Evolutionary conservation across 2,113 vertebrate genomes (phyloP), one percentile per base, ranked within the genome.

Genomic region (Canis aureus): DNA sequence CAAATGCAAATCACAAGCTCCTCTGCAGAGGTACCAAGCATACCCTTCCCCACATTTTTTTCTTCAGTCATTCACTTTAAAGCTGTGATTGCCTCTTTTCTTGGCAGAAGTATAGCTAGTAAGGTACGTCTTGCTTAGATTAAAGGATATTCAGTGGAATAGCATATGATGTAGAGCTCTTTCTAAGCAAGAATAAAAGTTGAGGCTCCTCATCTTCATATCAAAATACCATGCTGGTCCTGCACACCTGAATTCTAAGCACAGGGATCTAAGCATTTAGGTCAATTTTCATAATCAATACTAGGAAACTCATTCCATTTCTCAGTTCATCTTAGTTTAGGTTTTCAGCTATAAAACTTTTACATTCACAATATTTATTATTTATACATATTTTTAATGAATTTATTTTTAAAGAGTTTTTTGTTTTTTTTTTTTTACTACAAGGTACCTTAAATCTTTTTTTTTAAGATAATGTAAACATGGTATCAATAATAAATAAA

Each of bases 241-340:
- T 78, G 76, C 3, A 74, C 12, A 23, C 20, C 27, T 79, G 23
- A 92, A 69, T 74, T 86, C 71, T 88, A 32, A 87, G 53, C 66
- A 35, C 23, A 32, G 43, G 53, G 12, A 78, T 71, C 17, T 49
- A 79, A 87, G 62, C 35, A 6, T 53, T 76, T 49, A 89, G 9
- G 5, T 60, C 55, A 69, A 25, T 88, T 93, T 95, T 83, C 81
- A 79, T 80, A 60, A 51, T 84, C 69, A 49, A 23, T 55, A 8
- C 73, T 43, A 79, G 84, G 87, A 96, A 83, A 95, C 5, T 38
- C 29, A 71, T 53, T 53, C 60, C 32, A 23, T 82, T 79, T 93
- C 29, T 95, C 84, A 73, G 81, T 95, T 96, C 62, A 53, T 86
- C 8, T 96, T 66, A 29, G n/a, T 43, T 81, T 81, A 80, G 23